phyloP scores from a whole-genome alignment of 2,113 vertebrate species.

The Tachuris rubrigastra region DNA sequence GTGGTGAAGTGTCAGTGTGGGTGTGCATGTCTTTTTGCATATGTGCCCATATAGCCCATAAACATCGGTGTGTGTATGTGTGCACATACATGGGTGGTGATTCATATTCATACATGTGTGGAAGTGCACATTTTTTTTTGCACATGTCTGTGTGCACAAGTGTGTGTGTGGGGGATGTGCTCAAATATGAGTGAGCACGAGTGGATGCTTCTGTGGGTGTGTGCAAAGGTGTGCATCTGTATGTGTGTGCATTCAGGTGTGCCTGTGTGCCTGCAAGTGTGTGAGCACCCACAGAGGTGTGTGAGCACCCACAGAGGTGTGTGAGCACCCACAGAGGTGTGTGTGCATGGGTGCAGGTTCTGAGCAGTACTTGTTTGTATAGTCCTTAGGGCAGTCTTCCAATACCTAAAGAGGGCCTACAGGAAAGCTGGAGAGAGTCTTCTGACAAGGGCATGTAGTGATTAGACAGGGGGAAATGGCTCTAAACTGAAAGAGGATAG shows the following conservation, averaged over 20 bases:
- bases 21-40: fast-evolving
- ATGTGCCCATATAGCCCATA: fast-evolving
- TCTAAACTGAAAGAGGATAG: not conserved
- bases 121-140: not conserved
- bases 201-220: not conserved
- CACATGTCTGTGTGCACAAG: fast-evolving
- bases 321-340: not conserved
- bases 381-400: not conserved
- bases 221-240: not conserved
- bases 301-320: not conserved
- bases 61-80: not conserved
- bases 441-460: not conserved
- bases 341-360: not conserved
- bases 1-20: not conserved
- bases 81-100: not conserved
- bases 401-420: not conserved
- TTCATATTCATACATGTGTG: fast-evolving
- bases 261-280: not conserved
- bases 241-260: too few species aligned
- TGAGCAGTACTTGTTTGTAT: not conserved
- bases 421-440: not conserved
- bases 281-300: not conserved
- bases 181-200: not conserved
- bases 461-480: too few species aligned
- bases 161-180: too few species aligned